These are phyloP conservation scores for Lithophane semibrunnea DNA, from an alignment of 2,888 invertebrate genomes.

Conservation along the genomic window DNA sequence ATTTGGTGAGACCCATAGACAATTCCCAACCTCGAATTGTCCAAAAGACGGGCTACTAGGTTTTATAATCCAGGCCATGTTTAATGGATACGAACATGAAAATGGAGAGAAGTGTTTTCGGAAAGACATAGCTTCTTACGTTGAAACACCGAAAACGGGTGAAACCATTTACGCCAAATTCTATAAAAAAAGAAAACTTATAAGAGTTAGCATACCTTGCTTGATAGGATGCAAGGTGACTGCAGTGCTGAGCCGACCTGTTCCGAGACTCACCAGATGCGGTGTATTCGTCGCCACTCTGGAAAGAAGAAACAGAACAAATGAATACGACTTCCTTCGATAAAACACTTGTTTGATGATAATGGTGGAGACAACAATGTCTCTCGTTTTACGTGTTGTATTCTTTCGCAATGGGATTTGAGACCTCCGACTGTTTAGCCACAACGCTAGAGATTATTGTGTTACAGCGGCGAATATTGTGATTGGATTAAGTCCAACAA, in stretches of 20 bases:
- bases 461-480: too few relatives aligned
- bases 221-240: constrained; percentile 97
- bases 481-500: too few relatives aligned
- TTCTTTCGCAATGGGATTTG: too few relatives aligned
- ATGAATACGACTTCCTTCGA: background rate
- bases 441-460: too few relatives aligned
- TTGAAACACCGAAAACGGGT: background rate
- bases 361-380: too few relatives aligned
- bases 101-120: background rate
- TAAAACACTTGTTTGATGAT: too few relatives aligned
- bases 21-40: background rate
- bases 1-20: background rate
- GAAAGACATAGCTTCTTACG: background rate
- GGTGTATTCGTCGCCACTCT: constrained; percentile 95
- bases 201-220: constrained; percentile 90
- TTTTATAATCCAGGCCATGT: background rate
- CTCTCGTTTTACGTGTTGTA: too few relatives aligned
- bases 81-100: background rate
- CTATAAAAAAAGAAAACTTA: background rate
- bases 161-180: background rate
- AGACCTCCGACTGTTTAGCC: too few relatives aligned
- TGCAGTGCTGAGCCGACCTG: constrained; percentile 97
- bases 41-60: background rate
- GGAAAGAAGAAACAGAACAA: constrained; percentile 72
- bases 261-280: constrained; percentile 97